These are phyloP conservation scores for Agriopis aurantiaria DNA, from an alignment of 2,888 invertebrate species.

Conservation along the genomic window DNA sequence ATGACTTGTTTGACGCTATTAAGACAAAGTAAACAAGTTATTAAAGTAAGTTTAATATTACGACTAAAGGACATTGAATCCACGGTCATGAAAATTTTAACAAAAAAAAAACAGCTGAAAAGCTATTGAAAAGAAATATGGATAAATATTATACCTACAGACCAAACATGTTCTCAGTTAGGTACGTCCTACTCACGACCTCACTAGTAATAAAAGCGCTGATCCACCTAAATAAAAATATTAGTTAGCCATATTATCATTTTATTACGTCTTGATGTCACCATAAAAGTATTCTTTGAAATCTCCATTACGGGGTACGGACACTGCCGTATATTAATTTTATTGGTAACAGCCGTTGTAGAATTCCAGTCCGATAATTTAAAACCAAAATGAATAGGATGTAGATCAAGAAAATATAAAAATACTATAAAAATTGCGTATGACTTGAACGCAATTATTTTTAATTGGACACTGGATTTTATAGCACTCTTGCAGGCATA, in stretches of 20 bases:
- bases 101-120: no score
- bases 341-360: conserved; percentile 21
- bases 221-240: conserved; percentile 24
- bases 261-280: conserved; percentile 33
- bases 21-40: no score
- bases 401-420: not conserved
- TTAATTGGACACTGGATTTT: no score
- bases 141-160: no score
- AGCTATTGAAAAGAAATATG: no score
- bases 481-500: no score
- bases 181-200: conserved; percentile 3
- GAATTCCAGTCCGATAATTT: conserved; percentile 18
- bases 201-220: not conserved
- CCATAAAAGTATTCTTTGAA: conserved; percentile 36
- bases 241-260: conserved; percentile 30
- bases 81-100: no score
- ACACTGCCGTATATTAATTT: conserved; percentile 30
- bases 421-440: not conserved
- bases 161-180: no score
- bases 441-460: no score
- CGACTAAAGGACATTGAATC: no score
- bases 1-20: no score
- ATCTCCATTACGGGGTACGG: conserved; percentile 29
- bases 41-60: no score
- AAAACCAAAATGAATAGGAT: not conserved